Evolutionary conservation across 2,113 vertebrate genomes (phyloP), one percentile per base, ranked within the genome.

Genomic region (Mesoclemmys tuberculata): DNA sequence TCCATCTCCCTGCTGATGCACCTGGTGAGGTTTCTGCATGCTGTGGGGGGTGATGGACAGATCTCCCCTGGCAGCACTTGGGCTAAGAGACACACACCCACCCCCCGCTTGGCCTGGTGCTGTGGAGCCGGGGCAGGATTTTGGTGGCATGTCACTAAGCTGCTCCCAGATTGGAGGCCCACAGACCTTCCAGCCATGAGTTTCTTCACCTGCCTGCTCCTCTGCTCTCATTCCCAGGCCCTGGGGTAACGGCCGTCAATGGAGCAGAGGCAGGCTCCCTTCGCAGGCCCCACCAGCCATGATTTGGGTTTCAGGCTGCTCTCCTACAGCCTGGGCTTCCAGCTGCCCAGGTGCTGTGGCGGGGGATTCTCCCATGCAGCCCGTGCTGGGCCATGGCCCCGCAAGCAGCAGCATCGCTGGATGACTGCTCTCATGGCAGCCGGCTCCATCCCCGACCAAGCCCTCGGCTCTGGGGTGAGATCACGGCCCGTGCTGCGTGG

Each of bases 1-100:
- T 99, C 99, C 12, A n/a, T 99, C 94, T 99, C 98, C 94, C 97
- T 99, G 80, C 98, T 99, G 56, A 98, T 99, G 87, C 98, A 99
- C 94, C 98, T 99, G 99, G 99, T 99, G 98, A 90, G 98, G 64
- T 87, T 27, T 7, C 2, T 2, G 18, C 2, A 4, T 21, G 26
- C 46, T 14, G 5, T 3, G 0, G 1, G 2, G 75, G 19, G 35
- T 68, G 18, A 44, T 16, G 38, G 31, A 8, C 29, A 58, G 35
- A 5, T 89, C 48, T 22, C 38, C 31, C 4, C 41, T 7, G 26
- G n/a, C 58, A 38, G 64, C 38, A 71, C n/a, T 38, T 2, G 19
- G 64, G 19, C n/a, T 10, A 10, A n/a, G 64, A 71, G 19, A n/a
- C 64, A n/a, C 19, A n/a, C 35, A 8, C 9, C 19, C 64, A 22